Base-by-base conservation (phyloP, 2,797 vertebrate species). In the Dendrocincla tyrannina region DNA sequence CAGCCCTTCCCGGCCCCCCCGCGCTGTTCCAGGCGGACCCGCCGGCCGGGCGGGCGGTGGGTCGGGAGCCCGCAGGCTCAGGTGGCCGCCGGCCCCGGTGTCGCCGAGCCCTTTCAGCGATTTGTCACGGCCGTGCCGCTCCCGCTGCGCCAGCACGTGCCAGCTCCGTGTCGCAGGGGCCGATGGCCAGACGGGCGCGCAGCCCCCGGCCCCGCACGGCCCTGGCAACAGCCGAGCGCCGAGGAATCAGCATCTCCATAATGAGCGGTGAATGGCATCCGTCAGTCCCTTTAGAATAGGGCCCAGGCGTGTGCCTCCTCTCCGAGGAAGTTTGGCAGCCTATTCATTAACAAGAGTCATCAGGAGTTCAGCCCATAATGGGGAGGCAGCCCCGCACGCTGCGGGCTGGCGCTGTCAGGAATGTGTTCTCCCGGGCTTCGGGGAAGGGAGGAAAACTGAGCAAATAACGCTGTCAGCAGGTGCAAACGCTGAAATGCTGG, bases 91-190 rank as follows among this genome's bases (percentile, higher is more conserved):
- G 98, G 98, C 97, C 98, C 90, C 95, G 98, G 98, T 99, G 98
- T 98, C 98, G 98, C 98, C 94, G 97, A 94, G 98, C 98, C 98
- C 98, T 99, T 99, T 99, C 98, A 99, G 98, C 98, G 95, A 99
- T 99, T 99, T 98, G 99, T 99, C 99, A 99, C 98, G 99, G 97
- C 98, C 97, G 97, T 96, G 97, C 98, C 93, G 98, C 98, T 98
- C 98, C 99, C 97, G 98, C 98, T 99, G 99, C 98, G 99, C 98
- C 98, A 98, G 98, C 99, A 99, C 99, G 99, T 99, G 99, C 99
- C 99, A 98, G 98, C 98, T 98, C 98, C 95, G 95, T 93, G 97
- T 97, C 97, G 96, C 94, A 94, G 97, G 95, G 96, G 97, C 97
- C 96, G 98, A 97, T 97, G 97, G 97, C 98, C 99, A 99, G 98